phyloP scores from a whole-genome alignment of 2,797 vertebrate genomes.

The Tokudaia muenninki region DNA sequence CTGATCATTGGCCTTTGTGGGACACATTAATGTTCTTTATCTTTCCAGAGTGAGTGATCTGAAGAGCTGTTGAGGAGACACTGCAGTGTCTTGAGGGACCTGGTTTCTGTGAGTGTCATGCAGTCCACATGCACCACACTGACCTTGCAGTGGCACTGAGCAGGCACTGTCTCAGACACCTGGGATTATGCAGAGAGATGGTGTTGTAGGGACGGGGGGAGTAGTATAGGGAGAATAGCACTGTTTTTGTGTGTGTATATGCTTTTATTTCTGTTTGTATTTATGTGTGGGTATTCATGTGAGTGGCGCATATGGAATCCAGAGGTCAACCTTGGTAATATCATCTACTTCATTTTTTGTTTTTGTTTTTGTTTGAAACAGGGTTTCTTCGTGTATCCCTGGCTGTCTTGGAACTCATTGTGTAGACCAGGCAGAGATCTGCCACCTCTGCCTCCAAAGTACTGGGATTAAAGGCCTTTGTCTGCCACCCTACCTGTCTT shows the following conservation, averaged over 20 bases:
- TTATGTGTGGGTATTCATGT: not conserved
- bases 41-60: not conserved
- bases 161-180: not conserved
- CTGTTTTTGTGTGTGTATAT: not conserved
- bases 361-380: not conserved
- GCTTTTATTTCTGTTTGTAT: not conserved
- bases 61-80: not conserved
- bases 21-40: not conserved
- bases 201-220: not conserved
- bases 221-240: not conserved
- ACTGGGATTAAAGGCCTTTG: not conserved
- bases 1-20: not conserved
- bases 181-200: not conserved
- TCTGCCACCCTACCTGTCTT: not conserved
- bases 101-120: not conserved
- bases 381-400: not conserved
- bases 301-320: not conserved
- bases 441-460: not conserved
- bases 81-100: not conserved
- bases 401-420: not conserved
- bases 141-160: not conserved
- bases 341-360: not conserved
- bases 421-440: not conserved
- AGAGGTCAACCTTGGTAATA: not conserved
- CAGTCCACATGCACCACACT: not conserved